phyloP scores from a whole-genome alignment of 2,888 invertebrate genomes.

The Drosophila sordidula region DNA sequence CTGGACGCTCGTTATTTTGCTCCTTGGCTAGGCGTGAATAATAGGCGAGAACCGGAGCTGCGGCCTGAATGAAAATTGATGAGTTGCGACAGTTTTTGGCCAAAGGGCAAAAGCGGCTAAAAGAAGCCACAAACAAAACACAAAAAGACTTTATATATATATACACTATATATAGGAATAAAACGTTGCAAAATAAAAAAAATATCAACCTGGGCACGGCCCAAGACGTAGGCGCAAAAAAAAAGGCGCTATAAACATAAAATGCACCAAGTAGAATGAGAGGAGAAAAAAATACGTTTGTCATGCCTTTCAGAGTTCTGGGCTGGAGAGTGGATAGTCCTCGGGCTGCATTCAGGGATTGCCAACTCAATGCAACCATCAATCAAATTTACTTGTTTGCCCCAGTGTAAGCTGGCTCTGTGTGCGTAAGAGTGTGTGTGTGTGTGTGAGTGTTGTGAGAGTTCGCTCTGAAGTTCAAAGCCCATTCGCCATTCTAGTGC shows the following conservation, averaged over 20 bases:
- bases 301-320: conserved; percentile 61
- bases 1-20: conserved; percentile 44
- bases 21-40: conserved; percentile 69
- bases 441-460: conserved; percentile 23
- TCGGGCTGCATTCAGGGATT: conserved; percentile 59
- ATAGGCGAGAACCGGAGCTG: conserved; percentile 58
- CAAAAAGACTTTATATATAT: conserved; percentile 8
- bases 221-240: conserved; percentile 6
- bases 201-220: conserved; percentile 45
- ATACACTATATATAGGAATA: conserved; percentile 9
- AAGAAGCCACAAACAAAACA: conserved; percentile 40
- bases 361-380: conserved; percentile 74
- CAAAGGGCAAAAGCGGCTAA: conserved; percentile 72
- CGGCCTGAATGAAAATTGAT: conserved; percentile 77
- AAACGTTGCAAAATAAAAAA: neutral
- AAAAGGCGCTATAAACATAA: neutral
- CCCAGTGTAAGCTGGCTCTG: conserved; percentile 20
- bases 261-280: conserved; percentile 4
- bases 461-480: conserved; percentile 51
- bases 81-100: conserved; percentile 82
- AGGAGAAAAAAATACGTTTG: conserved; percentile 52
- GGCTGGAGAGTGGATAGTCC: conserved; percentile 32
- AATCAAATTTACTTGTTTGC: conserved; percentile 60
- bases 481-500: conserved; percentile 9
- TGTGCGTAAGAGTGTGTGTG: conserved; percentile 24